Base-by-base conservation (phyloP, 2,888 invertebrate genomes). In the Melanchra persicariae region DNA sequence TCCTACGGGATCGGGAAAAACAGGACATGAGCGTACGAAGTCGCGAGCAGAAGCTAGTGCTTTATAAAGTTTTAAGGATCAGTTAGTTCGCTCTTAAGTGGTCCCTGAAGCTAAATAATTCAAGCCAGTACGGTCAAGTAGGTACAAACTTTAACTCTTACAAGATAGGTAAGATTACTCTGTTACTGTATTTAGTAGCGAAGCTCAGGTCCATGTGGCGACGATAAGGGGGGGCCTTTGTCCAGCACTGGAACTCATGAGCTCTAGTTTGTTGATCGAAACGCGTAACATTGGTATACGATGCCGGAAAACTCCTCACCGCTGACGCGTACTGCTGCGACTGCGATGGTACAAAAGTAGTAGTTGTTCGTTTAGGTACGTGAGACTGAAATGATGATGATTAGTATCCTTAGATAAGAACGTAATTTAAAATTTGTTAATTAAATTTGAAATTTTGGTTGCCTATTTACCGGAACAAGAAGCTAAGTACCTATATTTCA, bases 121-220 rank as follows among this genome's bases (percentile, higher is more conserved):
- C 30, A 51, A 49, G 54, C 37, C 49, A 75, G 40, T 40, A 37
- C 34, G 22, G 57, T 58, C 57, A 49, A 24, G 22, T 59, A 54
- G 22, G 22, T 45, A 45, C 45, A 45, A 8, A 45, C 67, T 74
- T 74, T 34, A 43, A 26, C 51, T 47, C 49, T 74, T 65, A 30
- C 26, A 49, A 49, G 22, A 34, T 60, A 49, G 24, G n/a, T 59
- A 15, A 30, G 22, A 49, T 70, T 51, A 8, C 66, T 62, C 19
- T 34, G 30, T 19, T 65, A 37, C 19, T 10, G n/a, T 61, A 24
- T 73, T 34, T 17, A 43, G 34, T 74, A 5, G 8, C 10, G 12
- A 24, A 24, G 24, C 15, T 9, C n/a, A 47, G 9, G 10, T 9
- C n/a, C 10, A 47, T n/a, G 10, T n/a, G 47, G 3, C n/a, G 47